These are phyloP conservation scores for Alitta virens DNA, from an alignment of 2,888 invertebrate genomes.

Conservation along the genomic window DNA sequence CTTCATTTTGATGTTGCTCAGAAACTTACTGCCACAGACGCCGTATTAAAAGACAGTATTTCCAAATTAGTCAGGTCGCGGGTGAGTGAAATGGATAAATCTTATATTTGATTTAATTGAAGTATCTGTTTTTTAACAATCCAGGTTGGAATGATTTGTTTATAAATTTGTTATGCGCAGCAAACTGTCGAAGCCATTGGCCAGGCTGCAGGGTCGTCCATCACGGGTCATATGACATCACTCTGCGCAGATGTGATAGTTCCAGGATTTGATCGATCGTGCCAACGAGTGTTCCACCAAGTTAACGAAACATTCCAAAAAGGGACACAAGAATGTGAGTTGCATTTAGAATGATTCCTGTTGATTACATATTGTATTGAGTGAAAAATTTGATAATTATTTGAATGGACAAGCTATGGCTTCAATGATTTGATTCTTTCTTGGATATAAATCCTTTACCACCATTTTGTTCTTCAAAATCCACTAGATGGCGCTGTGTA, in stretches of 20 bases:
- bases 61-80: conserved; percentile 76
- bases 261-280: conserved; percentile 83
- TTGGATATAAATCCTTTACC: too few species aligned
- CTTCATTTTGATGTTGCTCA: conserved; percentile 72
- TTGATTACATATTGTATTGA: not conserved
- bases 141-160: not conserved
- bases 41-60: conserved; percentile 75
- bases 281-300: conserved; percentile 83
- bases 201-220: conserved; percentile 63
- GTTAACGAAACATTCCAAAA: conserved; percentile 82
- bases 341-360: not conserved
- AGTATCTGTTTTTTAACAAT: too few species aligned
- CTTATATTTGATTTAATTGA: too few species aligned
- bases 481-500: not conserved
- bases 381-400: not conserved
- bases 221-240: conserved; percentile 76
- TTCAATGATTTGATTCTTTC: too few species aligned
- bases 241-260: conserved; percentile 71
- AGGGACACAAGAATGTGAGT: conserved; percentile 87
- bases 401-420: not conserved
- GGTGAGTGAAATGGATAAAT: too few species aligned
- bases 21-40: conserved; percentile 73
- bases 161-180: conserved; percentile 62
- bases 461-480: not conserved
- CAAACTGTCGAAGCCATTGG: conserved; percentile 71